These are phyloP conservation scores for Ophion obscuratus DNA, from an alignment of 2,888 invertebrate species.

Conservation along the genomic window DNA sequence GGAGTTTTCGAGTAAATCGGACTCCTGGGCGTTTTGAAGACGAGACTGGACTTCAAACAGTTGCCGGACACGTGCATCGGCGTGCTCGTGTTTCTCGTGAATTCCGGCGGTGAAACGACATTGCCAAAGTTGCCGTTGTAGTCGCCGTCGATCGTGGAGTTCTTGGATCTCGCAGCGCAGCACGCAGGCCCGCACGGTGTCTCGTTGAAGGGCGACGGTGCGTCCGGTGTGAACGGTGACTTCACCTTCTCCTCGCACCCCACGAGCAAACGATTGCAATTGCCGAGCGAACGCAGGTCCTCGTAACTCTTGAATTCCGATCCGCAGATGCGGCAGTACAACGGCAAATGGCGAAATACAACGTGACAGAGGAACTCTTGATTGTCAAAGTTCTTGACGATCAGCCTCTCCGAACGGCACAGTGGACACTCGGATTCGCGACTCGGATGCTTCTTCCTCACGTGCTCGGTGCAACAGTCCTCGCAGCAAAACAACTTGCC, in stretches of 20 bases:
- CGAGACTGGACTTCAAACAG: slow-evolving; percentile 59
- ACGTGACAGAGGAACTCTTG: slow-evolving; percentile 74
- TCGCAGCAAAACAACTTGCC: slow-evolving; percentile 78
- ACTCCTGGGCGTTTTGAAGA: slow-evolving; percentile 69
- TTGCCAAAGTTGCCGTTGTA: slow-evolving; percentile 66
- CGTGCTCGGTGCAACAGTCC: slow-evolving; percentile 76
- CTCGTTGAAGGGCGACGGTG: slow-evolving; percentile 47
- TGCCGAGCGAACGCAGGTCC: slow-evolving; percentile 72
- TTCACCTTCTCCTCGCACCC: slow-evolving; percentile 6
- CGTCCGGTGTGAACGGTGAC: slow-evolving; percentile 54
- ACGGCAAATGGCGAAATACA: slow-evolving; percentile 76
- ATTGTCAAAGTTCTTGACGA: slow-evolving; percentile 71
- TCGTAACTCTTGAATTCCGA: slow-evolving; percentile 70
- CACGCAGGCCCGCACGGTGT: slow-evolving; percentile 46
- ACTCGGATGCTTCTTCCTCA: slow-evolving; percentile 74
- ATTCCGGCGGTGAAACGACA: slow-evolving; percentile 74
- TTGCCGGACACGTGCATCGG: slow-evolving; percentile 74
- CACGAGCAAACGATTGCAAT: slow-evolving; percentile 65
- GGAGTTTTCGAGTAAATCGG: slow-evolving; percentile 75
- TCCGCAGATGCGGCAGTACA: slow-evolving; percentile 76
- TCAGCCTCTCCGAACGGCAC: slow-evolving; percentile 73
- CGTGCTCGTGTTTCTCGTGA: slow-evolving; percentile 78
- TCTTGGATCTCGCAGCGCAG: background rate
- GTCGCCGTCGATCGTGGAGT: slow-evolving; percentile 59
- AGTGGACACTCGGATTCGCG: slow-evolving; percentile 74